phyloP scores from a whole-genome alignment of 2,113 vertebrate genomes.

The Telmatochromis bifrenatus region DNA sequence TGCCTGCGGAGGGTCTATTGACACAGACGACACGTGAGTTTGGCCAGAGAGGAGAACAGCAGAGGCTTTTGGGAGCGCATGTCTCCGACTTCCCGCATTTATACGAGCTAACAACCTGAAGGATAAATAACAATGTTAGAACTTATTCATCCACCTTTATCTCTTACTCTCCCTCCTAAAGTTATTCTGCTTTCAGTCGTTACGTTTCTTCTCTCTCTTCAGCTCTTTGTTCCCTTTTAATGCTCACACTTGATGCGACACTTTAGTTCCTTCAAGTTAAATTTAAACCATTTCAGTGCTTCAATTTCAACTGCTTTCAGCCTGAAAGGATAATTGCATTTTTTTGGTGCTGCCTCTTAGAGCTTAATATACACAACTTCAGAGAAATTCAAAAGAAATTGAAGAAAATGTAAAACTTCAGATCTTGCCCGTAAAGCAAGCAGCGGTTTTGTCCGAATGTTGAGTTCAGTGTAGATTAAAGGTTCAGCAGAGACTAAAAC shows the following conservation, averaged over 20 bases:
- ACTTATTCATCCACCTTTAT: background rate
- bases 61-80: background rate
- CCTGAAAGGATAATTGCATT: background rate
- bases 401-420: background rate
- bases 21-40: conserved; percentile 92
- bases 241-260: background rate
- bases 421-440: background rate
- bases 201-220: background rate
- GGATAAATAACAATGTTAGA: background rate
- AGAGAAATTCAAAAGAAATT: background rate
- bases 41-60: background rate
- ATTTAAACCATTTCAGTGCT: background rate
- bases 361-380: background rate
- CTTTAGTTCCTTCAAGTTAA: background rate
- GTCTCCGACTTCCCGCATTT: background rate
- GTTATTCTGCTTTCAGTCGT: background rate
- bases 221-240: background rate
- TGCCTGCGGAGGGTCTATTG: conserved; percentile 86
- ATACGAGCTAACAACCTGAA: background rate
- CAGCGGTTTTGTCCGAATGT: background rate
- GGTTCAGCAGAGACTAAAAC: background rate
- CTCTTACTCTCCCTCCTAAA: background rate
- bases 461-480: background rate
- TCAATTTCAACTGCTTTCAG: background rate
- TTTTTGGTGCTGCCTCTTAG: background rate